Conservation (phyloP, 1,140 invertebrate genomes). For the Apis florea region DNA sequence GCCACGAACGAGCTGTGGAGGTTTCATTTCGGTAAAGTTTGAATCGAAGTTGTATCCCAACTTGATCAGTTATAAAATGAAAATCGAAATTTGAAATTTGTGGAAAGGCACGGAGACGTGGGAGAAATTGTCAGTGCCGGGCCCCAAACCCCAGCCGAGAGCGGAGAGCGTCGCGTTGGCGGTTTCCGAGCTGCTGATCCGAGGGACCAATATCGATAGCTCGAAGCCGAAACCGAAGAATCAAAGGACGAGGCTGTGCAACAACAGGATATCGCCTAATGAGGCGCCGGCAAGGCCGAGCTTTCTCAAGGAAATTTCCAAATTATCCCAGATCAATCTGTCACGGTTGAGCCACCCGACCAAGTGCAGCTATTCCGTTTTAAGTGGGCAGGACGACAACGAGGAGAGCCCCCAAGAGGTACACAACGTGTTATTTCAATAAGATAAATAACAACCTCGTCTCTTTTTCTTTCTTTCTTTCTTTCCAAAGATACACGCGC, state of each 20-base stretch:
- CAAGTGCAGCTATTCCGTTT: conserved; percentile 86
- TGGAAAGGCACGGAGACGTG: conserved; percentile 86
- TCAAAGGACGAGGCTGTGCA: conserved; percentile 76
- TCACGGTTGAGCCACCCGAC: conserved; percentile 84
- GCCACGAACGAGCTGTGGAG: conserved; percentile 91
- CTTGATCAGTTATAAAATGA: no score
- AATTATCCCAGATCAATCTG: conserved; percentile 87
- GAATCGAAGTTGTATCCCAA: no score
- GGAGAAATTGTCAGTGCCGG: conserved; percentile 86
- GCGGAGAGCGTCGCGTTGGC: conserved; percentile 73
- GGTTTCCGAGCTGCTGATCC: conserved; percentile 61
- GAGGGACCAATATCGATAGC: conserved; percentile 71
- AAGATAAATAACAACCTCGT: no score
- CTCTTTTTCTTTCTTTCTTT: no score
- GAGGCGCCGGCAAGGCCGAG: conserved; percentile 76
- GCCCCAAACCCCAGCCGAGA: conserved; percentile 87
- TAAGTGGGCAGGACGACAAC: conserved; percentile 85
- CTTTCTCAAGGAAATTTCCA: conserved; percentile 87
- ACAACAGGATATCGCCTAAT: conserved; percentile 74
- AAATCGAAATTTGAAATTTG: conserved; percentile 38
- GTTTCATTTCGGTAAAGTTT: conserved; percentile 88
- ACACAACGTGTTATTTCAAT: no score
- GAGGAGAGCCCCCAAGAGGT: conserved; percentile 84
- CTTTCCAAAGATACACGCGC: background rate
- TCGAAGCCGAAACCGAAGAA: conserved; percentile 71